A percentile compares a stretch with the other conserved stretches of the same genome.
Conservation (phyloP, 2,113 vertebrate genomes). For the Sinocyclocheilus maitianheensis region DNA sequence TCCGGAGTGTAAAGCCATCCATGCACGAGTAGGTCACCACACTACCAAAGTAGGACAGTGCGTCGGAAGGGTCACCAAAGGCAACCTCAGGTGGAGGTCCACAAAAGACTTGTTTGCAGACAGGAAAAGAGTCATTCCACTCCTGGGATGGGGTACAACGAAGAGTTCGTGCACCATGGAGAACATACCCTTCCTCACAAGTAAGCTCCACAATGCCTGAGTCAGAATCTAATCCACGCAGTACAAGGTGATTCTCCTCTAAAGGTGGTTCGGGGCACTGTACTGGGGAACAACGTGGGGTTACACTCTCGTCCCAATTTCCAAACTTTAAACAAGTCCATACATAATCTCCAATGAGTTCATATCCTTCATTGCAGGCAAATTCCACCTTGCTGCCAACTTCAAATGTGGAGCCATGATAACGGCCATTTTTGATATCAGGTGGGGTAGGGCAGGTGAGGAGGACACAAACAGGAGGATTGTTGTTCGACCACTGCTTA, state of each 20-base stretch:
- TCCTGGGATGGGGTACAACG: slow-evolving; percentile 85
- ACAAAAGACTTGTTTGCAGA: slow-evolving; percentile 87
- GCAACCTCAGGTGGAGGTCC: slow-evolving; percentile 82
- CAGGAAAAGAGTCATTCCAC: slow-evolving; percentile 94
- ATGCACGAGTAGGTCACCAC: slow-evolving; percentile 85
- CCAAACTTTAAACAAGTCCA: slow-evolving; percentile 93
- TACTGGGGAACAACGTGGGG: slow-evolving; percentile 83
- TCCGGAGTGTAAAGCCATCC: slow-evolving; percentile 86
- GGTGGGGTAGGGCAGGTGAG: slow-evolving; percentile 88
- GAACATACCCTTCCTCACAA: slow-evolving; percentile 87
- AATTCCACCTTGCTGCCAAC: slow-evolving; percentile 88
- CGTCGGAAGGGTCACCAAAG: slow-evolving; percentile 79
- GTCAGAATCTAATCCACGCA: slow-evolving; percentile 81
- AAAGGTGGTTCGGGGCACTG: slow-evolving; percentile 90
- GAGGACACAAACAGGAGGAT: slow-evolving; percentile 81
- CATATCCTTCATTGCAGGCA: slow-evolving; percentile 89
- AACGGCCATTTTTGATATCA: slow-evolving; percentile 79
- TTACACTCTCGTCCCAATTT: slow-evolving; percentile 84
- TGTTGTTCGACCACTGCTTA: slow-evolving; percentile 87
- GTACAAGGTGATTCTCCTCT: slow-evolving; percentile 87
- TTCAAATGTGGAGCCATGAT: slow-evolving; percentile 81
- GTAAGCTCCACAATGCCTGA: slow-evolving; percentile 84
- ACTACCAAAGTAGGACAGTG: slow-evolving; percentile 79
- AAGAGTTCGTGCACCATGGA: slow-evolving; percentile 83
- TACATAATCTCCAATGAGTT: slow-evolving; percentile 82